Conservation (phyloP, 2,888 invertebrate genomes). For the Hydroisotoma schaefferi region DNA sequence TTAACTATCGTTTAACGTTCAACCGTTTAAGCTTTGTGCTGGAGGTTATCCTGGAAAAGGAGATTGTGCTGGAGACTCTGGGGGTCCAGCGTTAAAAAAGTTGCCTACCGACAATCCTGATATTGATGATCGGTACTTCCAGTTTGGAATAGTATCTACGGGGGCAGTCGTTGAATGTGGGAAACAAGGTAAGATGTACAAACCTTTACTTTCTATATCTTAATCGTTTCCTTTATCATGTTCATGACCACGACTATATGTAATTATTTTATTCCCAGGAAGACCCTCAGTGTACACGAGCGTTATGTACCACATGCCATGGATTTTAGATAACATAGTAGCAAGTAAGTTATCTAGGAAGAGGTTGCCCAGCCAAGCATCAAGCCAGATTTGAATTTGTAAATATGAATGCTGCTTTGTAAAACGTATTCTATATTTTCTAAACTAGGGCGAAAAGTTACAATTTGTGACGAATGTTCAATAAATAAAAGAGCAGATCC, state of each 20-base stretch:
- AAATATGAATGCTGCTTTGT: too few relatives aligned
- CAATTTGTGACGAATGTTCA: not conserved
- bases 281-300: constrained; percentile 31
- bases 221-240: not conserved
- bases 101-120: not conserved
- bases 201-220: too few relatives aligned
- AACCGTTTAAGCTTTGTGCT: constrained; percentile 27
- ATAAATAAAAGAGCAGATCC: constrained; percentile 5
- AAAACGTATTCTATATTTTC: not conserved
- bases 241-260: not conserved
- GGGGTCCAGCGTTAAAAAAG: constrained; percentile 30
- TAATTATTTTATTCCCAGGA: not conserved
- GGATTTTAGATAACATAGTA: constrained; percentile 25
- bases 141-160: constrained; percentile 34
- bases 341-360: constrained; percentile 12
- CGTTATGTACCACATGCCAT: constrained; percentile 21
- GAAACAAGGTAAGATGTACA: constrained; percentile 7
- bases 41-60: constrained; percentile 33
- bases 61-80: constrained; percentile 31
- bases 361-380: too few relatives aligned
- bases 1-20: not conserved
- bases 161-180: constrained; percentile 30
- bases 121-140: constrained; percentile 16
- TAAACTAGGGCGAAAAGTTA: constrained; percentile 4
- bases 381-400: too few relatives aligned